These are phyloP conservation scores for Rousettus leschenaultii DNA, from an alignment of 2,113 vertebrate species.

Conservation along the genomic window DNA sequence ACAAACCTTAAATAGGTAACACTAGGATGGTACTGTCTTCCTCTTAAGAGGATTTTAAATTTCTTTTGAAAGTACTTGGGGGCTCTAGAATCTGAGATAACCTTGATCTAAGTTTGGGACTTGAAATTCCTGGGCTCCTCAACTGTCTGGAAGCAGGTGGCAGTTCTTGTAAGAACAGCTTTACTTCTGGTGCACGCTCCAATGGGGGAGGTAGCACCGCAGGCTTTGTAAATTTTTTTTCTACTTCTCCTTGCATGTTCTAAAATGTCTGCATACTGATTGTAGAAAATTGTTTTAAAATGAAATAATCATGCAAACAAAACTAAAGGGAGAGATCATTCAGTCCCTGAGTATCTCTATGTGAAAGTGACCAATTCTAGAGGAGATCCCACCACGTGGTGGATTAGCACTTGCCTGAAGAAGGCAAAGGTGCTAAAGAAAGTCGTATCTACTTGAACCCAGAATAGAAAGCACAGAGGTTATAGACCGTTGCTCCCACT, in stretches of 20 bases:
- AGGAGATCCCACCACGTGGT: neutral
- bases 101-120: neutral
- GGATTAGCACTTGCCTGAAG: neutral
- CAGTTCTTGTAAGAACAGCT: neutral
- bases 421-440: neutral
- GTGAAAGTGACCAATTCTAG: neutral
- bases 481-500: neutral
- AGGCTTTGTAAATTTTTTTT: neutral
- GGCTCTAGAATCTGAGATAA: neutral
- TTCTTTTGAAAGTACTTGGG: neutral
- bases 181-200: neutral
- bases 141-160: neutral
- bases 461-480: neutral
- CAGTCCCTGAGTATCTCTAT: neutral
- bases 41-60: neutral
- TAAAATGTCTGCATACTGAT: neutral
- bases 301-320: neutral
- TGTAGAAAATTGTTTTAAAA: slow-evolving; percentile 8
- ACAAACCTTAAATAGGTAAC: no score
- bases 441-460: neutral
- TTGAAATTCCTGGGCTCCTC: neutral
- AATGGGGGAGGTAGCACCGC: neutral
- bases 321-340: neutral
- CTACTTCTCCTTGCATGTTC: neutral
- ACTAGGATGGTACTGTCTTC: neutral